Evolutionary conservation across 1,140 invertebrate genomes (phyloP).

Genomic region (Drosophila lacteicornis): DNA sequence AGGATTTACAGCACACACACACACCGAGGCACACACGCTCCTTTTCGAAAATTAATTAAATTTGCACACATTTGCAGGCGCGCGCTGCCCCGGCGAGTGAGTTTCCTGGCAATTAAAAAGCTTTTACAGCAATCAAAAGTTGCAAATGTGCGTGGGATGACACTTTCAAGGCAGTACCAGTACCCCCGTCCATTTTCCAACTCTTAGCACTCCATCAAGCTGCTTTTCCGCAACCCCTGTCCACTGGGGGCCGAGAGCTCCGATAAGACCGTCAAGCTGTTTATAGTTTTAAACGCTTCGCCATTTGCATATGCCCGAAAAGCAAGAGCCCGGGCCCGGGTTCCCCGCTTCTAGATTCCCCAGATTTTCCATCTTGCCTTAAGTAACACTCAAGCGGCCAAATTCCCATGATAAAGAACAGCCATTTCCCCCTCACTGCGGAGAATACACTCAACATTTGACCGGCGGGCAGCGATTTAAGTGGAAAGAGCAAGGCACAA

Average conservation of each 20-base stretch:
- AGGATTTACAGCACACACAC: constrained; percentile 70
- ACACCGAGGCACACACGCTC: constrained; percentile 10
- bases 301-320: constrained; percentile 57
- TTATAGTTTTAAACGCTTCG: constrained; percentile 68
- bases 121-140: constrained; percentile 79
- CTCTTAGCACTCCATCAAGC: constrained; percentile 12
- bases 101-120: constrained; percentile 73
- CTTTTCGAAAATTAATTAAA: constrained; percentile 81
- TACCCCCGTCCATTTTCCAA: background rate
- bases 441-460: constrained; percentile 41
- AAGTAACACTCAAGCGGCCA: constrained; percentile 53
- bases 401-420: constrained; percentile 69
- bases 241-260: background rate
- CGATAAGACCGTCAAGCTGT: constrained; percentile 57
- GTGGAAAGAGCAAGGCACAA: constrained; percentile 33
- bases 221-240: background rate
- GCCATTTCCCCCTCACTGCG: background rate
- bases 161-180: constrained; percentile 31
- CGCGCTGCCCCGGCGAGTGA: background rate
- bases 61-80: constrained; percentile 80
- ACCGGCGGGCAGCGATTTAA: constrained; percentile 64
- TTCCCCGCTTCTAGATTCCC: background rate
- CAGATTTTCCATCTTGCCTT: constrained; percentile 8
- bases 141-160: constrained; percentile 64
- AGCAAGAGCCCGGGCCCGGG: too few relatives aligned